Evolutionary conservation across 2,113 vertebrate genomes (phyloP).

Genomic region (Tetrao urogallus): DNA sequence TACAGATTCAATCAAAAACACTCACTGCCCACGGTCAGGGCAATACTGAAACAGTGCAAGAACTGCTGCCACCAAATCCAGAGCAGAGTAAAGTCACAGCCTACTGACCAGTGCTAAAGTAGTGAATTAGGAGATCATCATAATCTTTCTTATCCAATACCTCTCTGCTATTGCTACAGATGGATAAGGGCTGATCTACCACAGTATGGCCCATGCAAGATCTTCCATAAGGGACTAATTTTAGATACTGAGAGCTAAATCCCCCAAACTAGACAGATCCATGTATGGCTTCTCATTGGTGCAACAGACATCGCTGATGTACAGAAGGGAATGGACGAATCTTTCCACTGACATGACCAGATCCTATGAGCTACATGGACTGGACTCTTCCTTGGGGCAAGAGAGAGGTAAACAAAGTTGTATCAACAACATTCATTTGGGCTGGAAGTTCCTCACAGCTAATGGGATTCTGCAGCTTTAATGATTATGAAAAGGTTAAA

Average conservation of each 20-base stretch:
- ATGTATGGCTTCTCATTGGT: not conserved
- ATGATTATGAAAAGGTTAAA: slow-evolving; percentile 77
- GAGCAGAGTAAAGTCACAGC: not conserved
- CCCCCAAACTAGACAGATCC: not conserved
- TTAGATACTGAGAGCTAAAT: slow-evolving; percentile 1
- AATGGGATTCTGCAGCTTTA: slow-evolving; percentile 74
- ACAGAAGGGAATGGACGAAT: rapidly evolving
- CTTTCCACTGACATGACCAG: not conserved
- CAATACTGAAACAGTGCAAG: not conserved
- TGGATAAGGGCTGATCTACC: slow-evolving; percentile 30
- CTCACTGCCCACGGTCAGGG: not conserved
- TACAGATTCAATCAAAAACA: not conserved
- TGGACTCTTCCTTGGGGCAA: rapidly evolving
- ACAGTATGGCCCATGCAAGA: slow-evolving; percentile 1
- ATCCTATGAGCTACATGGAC: not conserved
- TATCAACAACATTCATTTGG: rapidly evolving
- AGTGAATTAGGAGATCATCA: slow-evolving; percentile 38
- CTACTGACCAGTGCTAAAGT: not conserved
- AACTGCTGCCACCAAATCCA: not conserved
- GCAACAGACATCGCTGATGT: rapidly evolving
- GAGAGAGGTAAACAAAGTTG: not conserved
- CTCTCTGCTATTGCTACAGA: slow-evolving; percentile 3
- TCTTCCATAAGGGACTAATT: slow-evolving; percentile 47
- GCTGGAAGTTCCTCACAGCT: slow-evolving; percentile 28
- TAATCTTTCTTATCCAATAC: slow-evolving; percentile 45